Base-by-base conservation (phyloP, 2,797 vertebrate genomes). In the Poeciliopsis infans region DNA sequence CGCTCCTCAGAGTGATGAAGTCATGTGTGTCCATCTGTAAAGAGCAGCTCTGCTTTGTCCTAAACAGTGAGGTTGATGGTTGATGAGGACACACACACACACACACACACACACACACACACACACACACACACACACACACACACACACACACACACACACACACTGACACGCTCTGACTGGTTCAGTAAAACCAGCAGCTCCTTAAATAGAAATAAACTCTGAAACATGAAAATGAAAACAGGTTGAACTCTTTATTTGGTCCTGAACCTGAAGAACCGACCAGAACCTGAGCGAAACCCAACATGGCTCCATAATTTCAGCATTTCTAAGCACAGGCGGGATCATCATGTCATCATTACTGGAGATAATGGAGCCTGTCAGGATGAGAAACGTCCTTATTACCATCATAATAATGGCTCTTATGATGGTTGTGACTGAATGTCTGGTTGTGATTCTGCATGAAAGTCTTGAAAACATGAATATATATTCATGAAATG, bases 41-140 rank as follows among this genome's bases (percentile, higher is more conserved):
- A 64, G 23, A 77, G 43, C 15, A 43, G 16, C 12, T 31, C 15
- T 66, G 75, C 83, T 82, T 90, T 89, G 47, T 83, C 79, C 82
- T 82, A 85, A 89, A 88, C 83, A 81, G 51, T 70, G 46, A 72
- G 23, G 36, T 23, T 64, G 31, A 64, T 36, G 78, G 88, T 83
- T 80, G 49, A 85, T 81, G 75, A 64, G 41, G 1, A 31, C 43
- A 7, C 77, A 47, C 31, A 64, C 31, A 18, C 59, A 61, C 49
- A 79, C 28, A 33, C 68, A 79, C 47, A 47, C n/a, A 4, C 51
- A 25, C 51, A 53, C 51, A 25, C 49, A 7, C 36, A 36, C 36
- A 36, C 36, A 33, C 33, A 33, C 33, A 33, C 18, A 8, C 51
- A 25, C 51, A 25, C 6, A 53, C 51, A 53, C 49, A 51, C 18